phyloP scores from a whole-genome alignment of 2,113 vertebrate genomes.

The Sebastes fasciatus region DNA sequence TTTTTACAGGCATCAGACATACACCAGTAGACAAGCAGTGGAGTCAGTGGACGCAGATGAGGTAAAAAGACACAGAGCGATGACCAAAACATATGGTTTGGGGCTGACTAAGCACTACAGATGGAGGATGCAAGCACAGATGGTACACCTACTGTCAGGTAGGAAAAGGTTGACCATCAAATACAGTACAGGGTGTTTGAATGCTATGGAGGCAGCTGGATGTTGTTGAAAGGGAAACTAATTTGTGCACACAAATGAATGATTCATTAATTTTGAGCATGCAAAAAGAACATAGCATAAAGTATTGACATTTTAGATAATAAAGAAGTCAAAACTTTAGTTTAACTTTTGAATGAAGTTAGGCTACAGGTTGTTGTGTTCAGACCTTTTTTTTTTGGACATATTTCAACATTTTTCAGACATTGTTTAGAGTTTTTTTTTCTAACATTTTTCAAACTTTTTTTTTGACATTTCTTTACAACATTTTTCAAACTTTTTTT shows the following conservation, averaged over 20 bases:
- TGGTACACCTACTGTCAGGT: constrained; percentile 53
- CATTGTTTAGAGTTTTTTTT: too few relatives aligned
- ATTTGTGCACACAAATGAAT: not conserved
- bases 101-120: constrained; percentile 52
- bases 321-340: too few relatives aligned
- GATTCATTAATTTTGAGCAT: too few relatives aligned
- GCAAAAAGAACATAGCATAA: too few relatives aligned
- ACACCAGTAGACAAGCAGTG: not conserved
- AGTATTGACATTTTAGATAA: too few relatives aligned
- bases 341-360: too few relatives aligned
- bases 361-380: too few relatives aligned
- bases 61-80: constrained; percentile 3
- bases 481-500: too few relatives aligned
- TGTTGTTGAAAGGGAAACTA: not conserved
- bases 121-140: constrained; percentile 52
- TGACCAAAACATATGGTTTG: constrained; percentile 46
- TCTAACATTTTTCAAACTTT: too few relatives aligned
- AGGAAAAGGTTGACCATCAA: constrained; percentile 48
- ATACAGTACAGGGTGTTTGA: constrained; percentile 12
- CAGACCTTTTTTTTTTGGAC: too few relatives aligned
- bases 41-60: constrained; percentile 13
- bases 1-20: constrained; percentile 10
- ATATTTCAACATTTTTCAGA: too few relatives aligned
- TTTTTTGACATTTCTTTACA: too few relatives aligned
- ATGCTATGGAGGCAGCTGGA: not conserved